Conservation (phyloP, 1,140 invertebrate genomes). For the Drosophila ambigua region DNA sequence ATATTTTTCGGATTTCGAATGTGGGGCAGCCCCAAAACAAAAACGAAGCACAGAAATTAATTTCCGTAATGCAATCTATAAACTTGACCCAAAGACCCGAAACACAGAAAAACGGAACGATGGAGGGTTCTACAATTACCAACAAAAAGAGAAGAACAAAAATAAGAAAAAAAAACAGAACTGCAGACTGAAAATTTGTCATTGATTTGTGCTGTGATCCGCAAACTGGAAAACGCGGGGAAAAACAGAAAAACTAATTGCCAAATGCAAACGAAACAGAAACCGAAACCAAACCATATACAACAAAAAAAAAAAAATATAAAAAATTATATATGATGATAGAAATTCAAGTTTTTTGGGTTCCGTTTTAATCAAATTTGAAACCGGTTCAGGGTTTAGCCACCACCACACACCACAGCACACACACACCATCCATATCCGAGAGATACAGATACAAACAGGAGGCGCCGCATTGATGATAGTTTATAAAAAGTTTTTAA, state of each 20-base stretch:
- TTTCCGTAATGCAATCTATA: constrained; percentile 77
- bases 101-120: constrained; percentile 4
- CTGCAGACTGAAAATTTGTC: constrained; percentile 10
- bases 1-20: constrained; percentile 34
- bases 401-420: constrained; percentile 38
- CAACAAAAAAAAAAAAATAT: background rate
- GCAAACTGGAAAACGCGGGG: constrained; percentile 7
- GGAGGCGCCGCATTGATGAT: constrained; percentile 57
- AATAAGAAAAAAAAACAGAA: constrained; percentile 3
- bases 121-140: constrained; percentile 34
- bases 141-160: constrained; percentile 16
- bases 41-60: constrained; percentile 20
- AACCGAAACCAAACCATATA: background rate
- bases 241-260: constrained; percentile 47
- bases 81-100: constrained; percentile 74
- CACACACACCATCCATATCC: constrained; percentile 14
- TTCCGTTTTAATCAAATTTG: constrained; percentile 72
- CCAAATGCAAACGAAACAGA: constrained; percentile 43
- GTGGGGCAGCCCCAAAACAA: constrained; percentile 9
- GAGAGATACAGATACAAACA: constrained; percentile 33
- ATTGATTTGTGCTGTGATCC: constrained; percentile 69
- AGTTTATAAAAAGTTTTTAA: constrained; percentile 63
- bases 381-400: constrained; percentile 64
- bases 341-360: constrained; percentile 44
- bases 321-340: constrained; percentile 28